Base-by-base conservation (phyloP, 2,113 vertebrate genomes). In the Dendrocopos noguchii region DNA sequence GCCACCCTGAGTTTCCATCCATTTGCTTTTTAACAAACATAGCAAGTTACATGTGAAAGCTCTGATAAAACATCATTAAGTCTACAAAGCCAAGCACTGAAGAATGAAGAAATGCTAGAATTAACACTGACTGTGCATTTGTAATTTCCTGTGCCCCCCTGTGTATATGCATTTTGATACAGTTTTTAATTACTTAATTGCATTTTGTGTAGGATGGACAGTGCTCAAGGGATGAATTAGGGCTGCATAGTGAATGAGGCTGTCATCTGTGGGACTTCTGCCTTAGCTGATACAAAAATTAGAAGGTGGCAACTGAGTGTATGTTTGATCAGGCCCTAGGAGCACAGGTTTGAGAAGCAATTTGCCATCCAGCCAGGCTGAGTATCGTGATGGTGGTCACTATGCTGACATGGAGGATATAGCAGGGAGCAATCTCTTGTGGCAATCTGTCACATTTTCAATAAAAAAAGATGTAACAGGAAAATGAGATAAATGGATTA, bases 121-220 rank as follows among this genome's bases (percentile, higher is more conserved):
- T 91, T 78, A 75, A 60, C 34, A 59, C 68, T 34, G 84, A 80
- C 36, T 72, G 36, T 28, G 83, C 44, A 57, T 78, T 91, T 93
- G 86, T 44, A 91, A 90, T 75, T 94, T 85, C 68, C 63, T 70
- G 7, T 46, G 27, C 5, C 19, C 10, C 39, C 4, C 8, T 2
- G 4, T 2, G 2, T n/a, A 9, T 27, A 56, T 75, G 65, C 53
- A 91, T 95, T 91, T 91, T 93, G 73, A 86, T 78, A 61, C 21
- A 61, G 3, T 72, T 91, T 90, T 84, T 68, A 91, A 93, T 91
- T 81, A 88, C 63, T 84, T 94, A 53, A 84, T 83, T 88, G 75
- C 53, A 65, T 90, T 84, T 39, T 72, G 39, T 50, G 36, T 47
- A 65, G 55, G 44, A 72, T 57, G 74, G 88, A 84, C 88, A 89